These are phyloP conservation scores for Chaetorhynchus papuensis DNA, from an alignment of 2,113 vertebrate genomes.

Conservation along the genomic window DNA sequence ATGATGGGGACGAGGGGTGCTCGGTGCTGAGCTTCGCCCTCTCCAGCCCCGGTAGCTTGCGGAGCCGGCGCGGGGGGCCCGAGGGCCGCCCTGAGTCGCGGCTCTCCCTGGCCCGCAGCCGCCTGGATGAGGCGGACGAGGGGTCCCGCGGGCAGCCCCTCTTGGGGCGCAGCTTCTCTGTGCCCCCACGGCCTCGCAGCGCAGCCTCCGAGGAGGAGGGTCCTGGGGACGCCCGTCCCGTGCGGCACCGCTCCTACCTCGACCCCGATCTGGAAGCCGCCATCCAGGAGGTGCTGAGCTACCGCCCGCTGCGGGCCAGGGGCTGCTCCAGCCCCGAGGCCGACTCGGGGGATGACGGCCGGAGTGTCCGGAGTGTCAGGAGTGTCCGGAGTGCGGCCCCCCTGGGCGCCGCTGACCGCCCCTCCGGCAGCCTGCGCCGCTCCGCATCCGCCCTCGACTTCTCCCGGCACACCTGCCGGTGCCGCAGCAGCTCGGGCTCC, in stretches of 20 bases:
- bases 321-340: constrained; percentile 77
- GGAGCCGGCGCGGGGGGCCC: constrained; percentile 67
- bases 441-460: constrained; percentile 85
- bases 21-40: constrained; percentile 80
- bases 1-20: constrained; percentile 72
- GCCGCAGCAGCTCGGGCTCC: constrained; percentile 66
- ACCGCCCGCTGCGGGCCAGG: constrained; percentile 81
- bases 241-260: constrained; percentile 83
- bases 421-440: constrained; percentile 72
- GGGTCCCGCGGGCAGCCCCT: constrained; percentile 78
- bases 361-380: constrained; percentile 57
- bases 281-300: constrained; percentile 92
- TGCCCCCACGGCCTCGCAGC: constrained; percentile 81
- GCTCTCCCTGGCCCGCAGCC: constrained; percentile 78
- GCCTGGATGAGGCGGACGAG: constrained; percentile 82
- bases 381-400: constrained; percentile 59
- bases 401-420: constrained; percentile 14
- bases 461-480: constrained; percentile 58
- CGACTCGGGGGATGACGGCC: constrained; percentile 76
- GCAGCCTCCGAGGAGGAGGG: constrained; percentile 33
- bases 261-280: constrained; percentile 93
- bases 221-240: constrained; percentile 63
- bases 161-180: constrained; percentile 84
- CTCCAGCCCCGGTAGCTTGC: constrained; percentile 72
- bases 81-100: constrained; percentile 77